Conservation (phyloP, 2,888 invertebrate species). For the Rhorus exstirpatorius region DNA sequence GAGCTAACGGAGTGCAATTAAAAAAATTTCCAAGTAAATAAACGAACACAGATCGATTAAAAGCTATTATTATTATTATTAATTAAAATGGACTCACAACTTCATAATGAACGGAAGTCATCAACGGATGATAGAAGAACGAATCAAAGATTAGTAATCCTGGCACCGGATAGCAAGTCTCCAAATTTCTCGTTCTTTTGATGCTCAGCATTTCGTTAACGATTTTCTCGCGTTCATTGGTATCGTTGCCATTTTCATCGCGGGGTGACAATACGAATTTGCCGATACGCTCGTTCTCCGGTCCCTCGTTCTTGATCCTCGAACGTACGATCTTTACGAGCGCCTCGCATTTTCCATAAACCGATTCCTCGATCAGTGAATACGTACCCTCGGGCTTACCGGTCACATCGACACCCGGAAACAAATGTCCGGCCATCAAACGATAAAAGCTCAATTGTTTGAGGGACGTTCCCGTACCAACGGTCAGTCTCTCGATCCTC, state of each 20-base stretch:
- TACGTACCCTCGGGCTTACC: constrained; percentile 55
- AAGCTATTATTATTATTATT: no score
- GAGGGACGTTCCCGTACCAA: constrained; percentile 32
- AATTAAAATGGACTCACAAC: constrained; percentile 59
- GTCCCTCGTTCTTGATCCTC: constrained; percentile 1
- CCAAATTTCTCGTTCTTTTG: constrained; percentile 63
- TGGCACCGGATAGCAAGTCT: constrained; percentile 58
- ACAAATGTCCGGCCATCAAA: constrained; percentile 49
- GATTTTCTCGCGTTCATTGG: not conserved
- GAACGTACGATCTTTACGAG: constrained; percentile 49
- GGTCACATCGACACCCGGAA: constrained; percentile 55
- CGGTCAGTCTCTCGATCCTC: constrained; percentile 48
- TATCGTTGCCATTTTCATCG: not conserved
- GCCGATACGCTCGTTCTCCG: not conserved
- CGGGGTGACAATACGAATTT: constrained; percentile 11
- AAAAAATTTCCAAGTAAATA: no score
- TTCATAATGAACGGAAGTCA: constrained; percentile 62
- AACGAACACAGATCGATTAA: no score
- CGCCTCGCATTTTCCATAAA: constrained; percentile 61
- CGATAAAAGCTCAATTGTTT: constrained; percentile 63
- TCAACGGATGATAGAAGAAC: constrained; percentile 65
- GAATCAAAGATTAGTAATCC: constrained; percentile 51
- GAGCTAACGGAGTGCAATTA: not conserved
- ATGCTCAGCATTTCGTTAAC: constrained; percentile 45
- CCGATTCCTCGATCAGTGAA: constrained; percentile 53